Evolutionary conservation across 2,888 invertebrate species (phyloP).

Genomic region (Myathropa florea): DNA sequence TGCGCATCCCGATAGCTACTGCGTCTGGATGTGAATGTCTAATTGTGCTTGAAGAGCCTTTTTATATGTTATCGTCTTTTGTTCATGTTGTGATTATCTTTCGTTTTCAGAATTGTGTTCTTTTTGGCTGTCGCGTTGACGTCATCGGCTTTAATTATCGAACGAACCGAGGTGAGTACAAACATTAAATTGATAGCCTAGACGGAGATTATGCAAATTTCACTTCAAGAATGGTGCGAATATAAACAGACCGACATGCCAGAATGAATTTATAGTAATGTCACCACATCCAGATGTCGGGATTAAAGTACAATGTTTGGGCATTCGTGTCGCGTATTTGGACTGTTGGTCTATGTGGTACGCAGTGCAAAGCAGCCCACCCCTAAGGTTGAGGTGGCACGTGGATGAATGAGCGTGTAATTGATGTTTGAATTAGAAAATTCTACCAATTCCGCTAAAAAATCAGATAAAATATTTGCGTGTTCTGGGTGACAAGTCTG

Average conservation of each 20-base stretch:
- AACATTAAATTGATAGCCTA: not conserved
- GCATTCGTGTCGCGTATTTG: not conserved
- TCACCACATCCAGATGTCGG: not conserved
- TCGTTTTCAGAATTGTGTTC: constrained; percentile 90
- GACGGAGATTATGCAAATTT: not conserved
- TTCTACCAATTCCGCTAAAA: too few species aligned
- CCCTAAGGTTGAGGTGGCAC: not conserved
- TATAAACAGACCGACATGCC: not conserved
- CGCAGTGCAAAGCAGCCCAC: not conserved
- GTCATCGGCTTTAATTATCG: constrained; percentile 94
- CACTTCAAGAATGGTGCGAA: not conserved
- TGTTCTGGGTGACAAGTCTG: too few species aligned
- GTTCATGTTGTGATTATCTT: constrained; percentile 12
- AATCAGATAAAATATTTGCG: too few species aligned
- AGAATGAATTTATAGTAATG: not conserved
- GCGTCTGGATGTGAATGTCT: not conserved
- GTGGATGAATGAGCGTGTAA: not conserved
- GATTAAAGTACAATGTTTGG: not conserved
- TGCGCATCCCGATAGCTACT: not conserved
- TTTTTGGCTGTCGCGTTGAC: constrained; percentile 97
- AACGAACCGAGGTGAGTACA: constrained; percentile 87
- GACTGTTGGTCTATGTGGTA: not conserved
- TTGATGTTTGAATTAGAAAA: too few species aligned
- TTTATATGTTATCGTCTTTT: constrained; percentile 24
- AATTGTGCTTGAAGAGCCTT: not conserved